Evolutionary conservation across 2,797 vertebrate species (phyloP), one percentile per base, ranked within the genome.

Genomic region (Eupleurogrammus muticus): DNA sequence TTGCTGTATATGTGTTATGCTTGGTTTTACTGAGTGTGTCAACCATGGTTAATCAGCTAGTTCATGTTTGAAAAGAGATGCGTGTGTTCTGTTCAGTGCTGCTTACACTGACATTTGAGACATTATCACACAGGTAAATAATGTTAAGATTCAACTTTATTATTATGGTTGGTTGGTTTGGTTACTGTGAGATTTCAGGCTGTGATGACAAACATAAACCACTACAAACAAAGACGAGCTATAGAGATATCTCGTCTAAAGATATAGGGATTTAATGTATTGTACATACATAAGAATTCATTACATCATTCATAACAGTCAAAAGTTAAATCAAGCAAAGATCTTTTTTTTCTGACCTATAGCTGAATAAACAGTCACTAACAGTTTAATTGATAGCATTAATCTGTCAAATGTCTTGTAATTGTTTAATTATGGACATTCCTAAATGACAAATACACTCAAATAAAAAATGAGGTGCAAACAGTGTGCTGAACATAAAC

Each of bases 1-100:
- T 28, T 28, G 28, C 7, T 54, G 23, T 57, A 24, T 42, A n/a
- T 62, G 44, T 60, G 17, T 16, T 35, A 5, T 38, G 28, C 38
- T 56, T 47, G 34, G 34, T 51, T 38, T 35, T 52, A 66, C 58
- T 23, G 61, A 77, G 23, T 58, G 35, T 16, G 12, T 54, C 68
- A n/a, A n/a, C n/a, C n/a, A 59, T 32, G 42, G 21, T 13, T 38
- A n/a, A 28, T 36, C 28, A 12, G 5, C n/a, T 24, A 44, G 38
- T 23, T 40, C 62, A 42, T 32, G 35, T 50, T 53, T 59, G 46
- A 44, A 62, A 50, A n/a, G n/a, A 50, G 3, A 42, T 40, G n/a
- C 61, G 1, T 23, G 23, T 48, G 32, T 50, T 44, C 14, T 66
- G 35, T 36, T 58, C 2, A 32, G 20, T 13, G 12, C 17, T 53